These are phyloP conservation scores for Eupsittula cactorum DNA, from an alignment of 2,113 vertebrate genomes.

Conservation along the genomic window DNA sequence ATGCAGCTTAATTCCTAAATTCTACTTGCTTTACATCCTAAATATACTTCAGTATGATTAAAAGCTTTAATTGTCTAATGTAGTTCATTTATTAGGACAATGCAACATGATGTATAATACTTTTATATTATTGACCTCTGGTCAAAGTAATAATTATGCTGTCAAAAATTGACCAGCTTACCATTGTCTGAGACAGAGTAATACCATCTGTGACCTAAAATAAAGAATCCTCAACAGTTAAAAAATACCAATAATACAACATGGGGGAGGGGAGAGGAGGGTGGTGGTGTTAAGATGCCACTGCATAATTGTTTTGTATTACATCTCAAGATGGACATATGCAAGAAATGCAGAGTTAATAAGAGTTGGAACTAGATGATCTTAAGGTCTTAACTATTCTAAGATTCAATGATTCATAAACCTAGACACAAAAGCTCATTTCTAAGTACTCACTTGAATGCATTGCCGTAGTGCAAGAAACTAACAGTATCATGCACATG, in stretches of 20 bases:
- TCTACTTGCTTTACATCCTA: not conserved
- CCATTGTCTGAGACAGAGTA: not conserved
- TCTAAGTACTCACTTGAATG: not conserved
- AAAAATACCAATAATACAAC: not conserved
- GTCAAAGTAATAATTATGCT: not conserved
- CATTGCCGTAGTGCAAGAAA: not conserved
- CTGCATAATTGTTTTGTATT: not conserved
- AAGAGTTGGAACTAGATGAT: not conserved
- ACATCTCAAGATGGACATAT: not conserved
- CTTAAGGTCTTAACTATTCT: not conserved
- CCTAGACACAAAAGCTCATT: not conserved
- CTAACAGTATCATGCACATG: not conserved
- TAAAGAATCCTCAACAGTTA: not conserved
- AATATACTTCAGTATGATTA: not conserved
- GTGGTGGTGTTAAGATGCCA: not conserved
- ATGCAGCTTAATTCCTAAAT: not conserved
- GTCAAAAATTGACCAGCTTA: slow-evolving; percentile 24
- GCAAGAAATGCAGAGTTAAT: not conserved
- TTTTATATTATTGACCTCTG: slow-evolving; percentile 10
- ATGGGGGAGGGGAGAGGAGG: not conserved
- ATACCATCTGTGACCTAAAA: slow-evolving; percentile 2
- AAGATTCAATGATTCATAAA: not conserved
- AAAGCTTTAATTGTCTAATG: not conserved
- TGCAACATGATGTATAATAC: not conserved
- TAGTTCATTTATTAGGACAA: not conserved